phyloP scores from a whole-genome alignment of 2,888 invertebrate genomes.

The Choristoneura rosaceana region DNA sequence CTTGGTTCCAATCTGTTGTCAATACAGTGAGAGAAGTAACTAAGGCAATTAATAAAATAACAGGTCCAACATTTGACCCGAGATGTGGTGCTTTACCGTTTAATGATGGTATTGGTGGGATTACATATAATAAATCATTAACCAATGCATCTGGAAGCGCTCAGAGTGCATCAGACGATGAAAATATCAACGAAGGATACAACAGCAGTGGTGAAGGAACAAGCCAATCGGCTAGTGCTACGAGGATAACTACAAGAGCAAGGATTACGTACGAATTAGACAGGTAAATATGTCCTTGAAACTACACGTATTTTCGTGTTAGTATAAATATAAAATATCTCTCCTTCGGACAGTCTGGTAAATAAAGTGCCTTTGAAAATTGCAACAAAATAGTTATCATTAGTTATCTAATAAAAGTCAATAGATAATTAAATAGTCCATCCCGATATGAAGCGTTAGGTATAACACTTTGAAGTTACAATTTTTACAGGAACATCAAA shows the following conservation, averaged over 20 bases:
- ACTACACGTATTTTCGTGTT: not conserved
- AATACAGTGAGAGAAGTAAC: slow-evolving; percentile 4
- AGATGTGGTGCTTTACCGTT: slow-evolving; percentile 6
- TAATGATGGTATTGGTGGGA: not conserved
- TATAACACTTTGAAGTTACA: no score
- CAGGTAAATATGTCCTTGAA: not conserved
- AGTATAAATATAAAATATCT: no score
- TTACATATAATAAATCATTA: not conserved
- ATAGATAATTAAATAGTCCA: no score
- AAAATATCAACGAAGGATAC: not conserved
- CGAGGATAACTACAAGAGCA: slow-evolving; percentile 21
- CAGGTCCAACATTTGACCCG: not conserved
- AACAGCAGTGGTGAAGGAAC: not conserved
- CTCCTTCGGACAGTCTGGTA: no score
- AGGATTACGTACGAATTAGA: slow-evolving; percentile 23
- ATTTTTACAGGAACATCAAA: no score
- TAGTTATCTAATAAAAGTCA: no score
- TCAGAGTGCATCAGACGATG: not conserved
- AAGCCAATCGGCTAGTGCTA: not conserved
- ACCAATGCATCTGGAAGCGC: not conserved
- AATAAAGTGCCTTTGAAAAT: no score
- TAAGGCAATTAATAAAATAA: not conserved
- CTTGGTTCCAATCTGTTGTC: slow-evolving; percentile 7
- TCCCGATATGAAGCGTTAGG: no score
- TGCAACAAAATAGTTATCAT: no score